Evolutionary conservation across 2,888 invertebrate species (phyloP), one percentile per base, ranked within the genome.

Genomic region (Caenorhabditis virilis): DNA sequence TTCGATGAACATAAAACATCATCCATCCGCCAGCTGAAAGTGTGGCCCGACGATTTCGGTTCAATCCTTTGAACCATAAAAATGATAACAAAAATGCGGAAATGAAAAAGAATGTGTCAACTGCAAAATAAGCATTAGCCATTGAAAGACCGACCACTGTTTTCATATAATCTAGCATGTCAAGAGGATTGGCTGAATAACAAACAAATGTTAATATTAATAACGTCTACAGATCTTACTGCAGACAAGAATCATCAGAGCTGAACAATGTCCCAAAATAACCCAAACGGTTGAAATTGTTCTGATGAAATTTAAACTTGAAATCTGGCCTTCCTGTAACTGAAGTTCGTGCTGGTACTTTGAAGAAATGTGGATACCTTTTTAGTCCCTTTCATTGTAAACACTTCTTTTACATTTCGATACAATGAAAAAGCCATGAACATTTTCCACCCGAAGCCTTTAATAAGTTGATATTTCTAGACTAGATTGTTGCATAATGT

Each of bases 1-100:
- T 53, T 33, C 77, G 64, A 53, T 77, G 77, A 22, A 73, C 66
- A 47, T 77, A 77, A 41, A 74, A 74, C 60, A 77, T 63, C n/a
- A 74, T 15, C 77, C 77, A 77, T 13, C 61, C 62, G 9, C 36
- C 33, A 2, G 53, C 15, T 6, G 69, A 62, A n/a, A 73, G 55
- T 1, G 41, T 38, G n/a, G 30, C 47, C 9, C 59, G 54, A 18
- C 56, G 52, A 36, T 58, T 25, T 15, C 27, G 7, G 4, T 25
- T 20, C 2, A n/a, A 16, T 16, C 38, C 45, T 51, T 66, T 70
- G 55, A 70, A 70, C 58, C 65, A 70, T 15, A 66, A 50, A 36
- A 70, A 70, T 6, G 56, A 48, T 4, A 64, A 42, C 0, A 70
- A 49, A 27, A 70, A 66, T 5, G 56, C 69, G 0, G 69, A 66